phyloP scores from a whole-genome alignment of 2,113 vertebrate species.

The Sapayoa aenigma region DNA sequence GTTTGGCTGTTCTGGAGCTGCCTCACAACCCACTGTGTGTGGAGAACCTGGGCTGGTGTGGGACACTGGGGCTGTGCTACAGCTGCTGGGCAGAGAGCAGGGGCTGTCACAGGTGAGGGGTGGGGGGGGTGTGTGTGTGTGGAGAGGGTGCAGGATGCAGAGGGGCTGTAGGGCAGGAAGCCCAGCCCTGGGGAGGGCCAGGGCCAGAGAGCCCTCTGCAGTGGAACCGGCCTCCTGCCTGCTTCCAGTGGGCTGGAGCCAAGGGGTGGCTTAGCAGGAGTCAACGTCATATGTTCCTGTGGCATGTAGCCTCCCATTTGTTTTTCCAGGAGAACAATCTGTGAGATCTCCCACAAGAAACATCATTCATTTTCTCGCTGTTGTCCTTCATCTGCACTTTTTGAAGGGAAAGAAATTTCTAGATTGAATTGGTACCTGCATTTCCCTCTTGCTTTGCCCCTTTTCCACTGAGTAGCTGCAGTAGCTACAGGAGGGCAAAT shows the following conservation, averaged over 20 bases:
- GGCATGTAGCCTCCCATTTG: background rate
- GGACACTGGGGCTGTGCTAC: accelerated
- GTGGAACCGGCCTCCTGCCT: background rate
- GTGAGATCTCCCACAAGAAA: constrained; percentile 29
- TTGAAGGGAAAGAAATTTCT: background rate
- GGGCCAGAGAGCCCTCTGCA: background rate
- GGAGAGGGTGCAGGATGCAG: background rate
- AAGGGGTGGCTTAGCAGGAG: background rate
- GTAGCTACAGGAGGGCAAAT: background rate
- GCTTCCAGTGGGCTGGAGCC: background rate
- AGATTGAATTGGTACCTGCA: background rate
- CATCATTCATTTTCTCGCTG: constrained; percentile 44
- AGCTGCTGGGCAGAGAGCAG: background rate
- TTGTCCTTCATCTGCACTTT: background rate
- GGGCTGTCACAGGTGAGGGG: background rate
- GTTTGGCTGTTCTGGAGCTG: background rate
- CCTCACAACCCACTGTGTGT: background rate
- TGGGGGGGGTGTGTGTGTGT: background rate
- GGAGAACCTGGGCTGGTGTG: background rate
- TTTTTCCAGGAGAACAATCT: background rate
- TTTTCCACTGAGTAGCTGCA: background rate
- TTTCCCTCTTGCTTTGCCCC: background rate
- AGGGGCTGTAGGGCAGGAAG: background rate
- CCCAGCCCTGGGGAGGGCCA: no score
- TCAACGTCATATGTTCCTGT: accelerated